Percentiles rank a stretch among this genome's conserved stretches.
phyloP scores from a whole-genome alignment of 2,888 invertebrate genomes.

The Lordiphosa andalusiaca region DNA sequence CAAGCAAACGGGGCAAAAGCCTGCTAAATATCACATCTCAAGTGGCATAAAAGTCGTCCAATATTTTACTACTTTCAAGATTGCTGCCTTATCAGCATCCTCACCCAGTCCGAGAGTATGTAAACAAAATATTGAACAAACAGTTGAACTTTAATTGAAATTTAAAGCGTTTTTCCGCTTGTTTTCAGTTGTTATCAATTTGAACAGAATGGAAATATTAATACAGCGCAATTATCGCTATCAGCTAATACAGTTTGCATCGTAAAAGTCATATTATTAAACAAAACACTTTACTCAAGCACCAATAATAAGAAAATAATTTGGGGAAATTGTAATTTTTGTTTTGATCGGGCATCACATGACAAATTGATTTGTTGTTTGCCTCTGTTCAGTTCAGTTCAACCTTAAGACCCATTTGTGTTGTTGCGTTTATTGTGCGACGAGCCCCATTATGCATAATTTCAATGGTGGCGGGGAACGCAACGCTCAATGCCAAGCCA shows the following conservation, averaged over 20 bases:
- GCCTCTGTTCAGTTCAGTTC: constrained; percentile 10
- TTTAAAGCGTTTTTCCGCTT: constrained; percentile 6
- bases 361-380: constrained; percentile 39
- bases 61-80: constrained; percentile 17
- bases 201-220: too few species aligned
- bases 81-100: constrained; percentile 35
- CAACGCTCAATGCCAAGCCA: constrained; percentile 11
- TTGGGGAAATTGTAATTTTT: not conserved
- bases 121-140: constrained; percentile 1
- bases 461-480: constrained; percentile 31
- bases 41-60: constrained; percentile 9
- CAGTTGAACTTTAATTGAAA: constrained; percentile 14
- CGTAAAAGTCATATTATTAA: too few species aligned
- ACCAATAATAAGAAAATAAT: too few species aligned
- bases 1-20: not conserved
- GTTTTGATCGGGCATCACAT: constrained; percentile 14
- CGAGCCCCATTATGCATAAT: constrained; percentile 51
- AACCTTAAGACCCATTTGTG: constrained; percentile 46
- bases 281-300: too few species aligned
- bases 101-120: not conserved
- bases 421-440: constrained; percentile 24
- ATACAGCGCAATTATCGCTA: too few species aligned
- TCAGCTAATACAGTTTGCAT: too few species aligned
- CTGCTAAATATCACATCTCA: constrained; percentile 10
- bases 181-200: constrained; percentile 10